Base-by-base conservation (phyloP, 1,140 invertebrate genomes). In the Musca domestica region DNA sequence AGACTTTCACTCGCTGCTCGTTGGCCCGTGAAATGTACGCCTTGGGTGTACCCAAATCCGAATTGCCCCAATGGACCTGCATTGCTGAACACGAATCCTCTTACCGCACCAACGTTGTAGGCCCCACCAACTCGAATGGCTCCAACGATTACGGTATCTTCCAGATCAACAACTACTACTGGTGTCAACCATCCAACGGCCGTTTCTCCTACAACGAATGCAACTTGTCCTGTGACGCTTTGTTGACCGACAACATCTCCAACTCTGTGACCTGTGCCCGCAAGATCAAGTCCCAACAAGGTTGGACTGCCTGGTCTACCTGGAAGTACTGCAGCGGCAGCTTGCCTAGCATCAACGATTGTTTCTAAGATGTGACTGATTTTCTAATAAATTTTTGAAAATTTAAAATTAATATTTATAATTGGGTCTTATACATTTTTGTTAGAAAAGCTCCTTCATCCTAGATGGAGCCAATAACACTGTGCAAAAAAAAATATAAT, bases 1-100 rank as follows among this genome's bases (percentile, higher is more conserved):
- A 20, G 15, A 67, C 22, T 27, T 51, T 23, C 34, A 56, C 87
- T 7, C 83, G 85, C 20, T 92, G 90, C 72, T 89, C 90, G 68
- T 68, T 80, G 20, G 78, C 78, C 6, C 71, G 71, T 0, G 76
- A 74, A 46, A 64, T 80, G 4, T 73, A 22, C 27, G 1, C 5
- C 9, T 64, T 68, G 27, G 61, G 48, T 54, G 56, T 64, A 15
- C 61, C 67, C 7, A 64, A 68, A 17, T 17, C 27, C 15, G 17
- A 68, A 41, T 54, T 64, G 48, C 15, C 61, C 3, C 48, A 23
- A 7, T 68, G 67, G 48, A 52, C 22, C n/a, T 56, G 30, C 41
- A 64, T 68, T 64, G 61, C 61, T 52, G 27, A 68, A 64, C 49
- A 25, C 10, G 61, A 68, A 51, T 52, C 56, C 2, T n/a, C 27